Conservation (phyloP, 2,113 vertebrate species). For the Laticauda colubrina region DNA sequence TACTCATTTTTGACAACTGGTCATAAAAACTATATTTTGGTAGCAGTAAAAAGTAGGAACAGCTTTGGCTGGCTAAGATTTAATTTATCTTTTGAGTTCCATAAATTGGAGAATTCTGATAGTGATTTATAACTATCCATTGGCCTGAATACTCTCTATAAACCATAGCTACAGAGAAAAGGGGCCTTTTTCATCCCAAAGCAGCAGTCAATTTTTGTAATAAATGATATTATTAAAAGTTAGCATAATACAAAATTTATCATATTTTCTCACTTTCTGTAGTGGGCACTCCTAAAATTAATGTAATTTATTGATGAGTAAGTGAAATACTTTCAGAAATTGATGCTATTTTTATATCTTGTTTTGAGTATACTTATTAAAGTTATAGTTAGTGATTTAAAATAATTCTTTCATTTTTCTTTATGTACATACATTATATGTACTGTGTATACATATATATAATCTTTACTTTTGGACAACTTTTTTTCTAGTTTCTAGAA, state of each 20-base stretch:
- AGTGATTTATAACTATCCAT: background rate
- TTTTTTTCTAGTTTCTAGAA: slow-evolving; percentile 32
- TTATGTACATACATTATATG: slow-evolving; percentile 10
- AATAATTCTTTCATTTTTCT: background rate
- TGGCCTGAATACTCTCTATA: background rate
- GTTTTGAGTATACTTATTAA: background rate
- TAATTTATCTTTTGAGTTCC: background rate
- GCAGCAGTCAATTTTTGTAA: background rate
- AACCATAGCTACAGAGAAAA: background rate
- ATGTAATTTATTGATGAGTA: background rate
- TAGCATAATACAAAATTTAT: background rate
- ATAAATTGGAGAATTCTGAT: background rate
- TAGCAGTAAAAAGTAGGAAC: background rate
- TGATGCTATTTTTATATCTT: background rate
- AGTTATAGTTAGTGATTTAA: slow-evolving; percentile 6
- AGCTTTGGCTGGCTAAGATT: background rate
- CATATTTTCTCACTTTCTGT: background rate
- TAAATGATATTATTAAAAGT: background rate
- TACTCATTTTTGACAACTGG: background rate
- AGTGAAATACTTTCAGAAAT: background rate
- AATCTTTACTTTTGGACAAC: too few species aligned
- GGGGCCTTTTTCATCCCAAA: background rate
- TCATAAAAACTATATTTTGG: background rate
- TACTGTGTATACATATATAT: background rate
- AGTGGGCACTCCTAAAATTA: background rate